Conservation (phyloP, 2,113 vertebrate genomes). For the Chitala chitala region DNA sequence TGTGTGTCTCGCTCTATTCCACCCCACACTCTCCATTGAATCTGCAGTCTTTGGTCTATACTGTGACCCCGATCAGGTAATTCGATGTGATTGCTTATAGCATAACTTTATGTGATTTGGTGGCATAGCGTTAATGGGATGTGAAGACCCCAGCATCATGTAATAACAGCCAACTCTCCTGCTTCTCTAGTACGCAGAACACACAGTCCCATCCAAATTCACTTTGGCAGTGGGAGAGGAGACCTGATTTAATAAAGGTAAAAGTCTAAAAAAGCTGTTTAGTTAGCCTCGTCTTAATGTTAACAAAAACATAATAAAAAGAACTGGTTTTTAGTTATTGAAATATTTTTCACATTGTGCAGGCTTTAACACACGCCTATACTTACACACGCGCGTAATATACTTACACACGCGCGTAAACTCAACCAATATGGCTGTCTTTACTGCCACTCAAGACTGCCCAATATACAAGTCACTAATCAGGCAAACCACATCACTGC, state of each 20-base stretch:
- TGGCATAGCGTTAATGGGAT: background rate
- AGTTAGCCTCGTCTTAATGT: too few species aligned
- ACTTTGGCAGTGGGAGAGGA: background rate
- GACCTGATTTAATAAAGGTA: background rate
- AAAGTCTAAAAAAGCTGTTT: too few species aligned
- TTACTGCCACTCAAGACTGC: too few species aligned
- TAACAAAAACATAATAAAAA: too few species aligned
- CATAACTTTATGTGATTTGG: conserved; percentile 4
- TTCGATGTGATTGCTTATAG: background rate
- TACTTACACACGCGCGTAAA: conserved; percentile 7
- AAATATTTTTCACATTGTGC: background rate
- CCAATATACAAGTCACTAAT: too few species aligned
- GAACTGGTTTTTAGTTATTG: too few species aligned
- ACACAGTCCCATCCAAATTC: background rate
- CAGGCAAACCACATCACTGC: conserved; percentile 36
- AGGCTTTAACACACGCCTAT: background rate
- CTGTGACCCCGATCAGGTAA: background rate
- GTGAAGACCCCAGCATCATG: background rate
- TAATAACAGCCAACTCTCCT: background rate
- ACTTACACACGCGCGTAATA: conserved; percentile 18
- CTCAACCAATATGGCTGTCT: too few species aligned
- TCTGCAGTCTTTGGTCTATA: background rate
- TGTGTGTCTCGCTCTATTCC: background rate
- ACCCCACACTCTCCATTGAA: background rate
- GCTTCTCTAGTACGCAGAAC: background rate